Base-by-base conservation (phyloP, 1,140 invertebrate genomes). In the Dendrolimus punctatus region DNA sequence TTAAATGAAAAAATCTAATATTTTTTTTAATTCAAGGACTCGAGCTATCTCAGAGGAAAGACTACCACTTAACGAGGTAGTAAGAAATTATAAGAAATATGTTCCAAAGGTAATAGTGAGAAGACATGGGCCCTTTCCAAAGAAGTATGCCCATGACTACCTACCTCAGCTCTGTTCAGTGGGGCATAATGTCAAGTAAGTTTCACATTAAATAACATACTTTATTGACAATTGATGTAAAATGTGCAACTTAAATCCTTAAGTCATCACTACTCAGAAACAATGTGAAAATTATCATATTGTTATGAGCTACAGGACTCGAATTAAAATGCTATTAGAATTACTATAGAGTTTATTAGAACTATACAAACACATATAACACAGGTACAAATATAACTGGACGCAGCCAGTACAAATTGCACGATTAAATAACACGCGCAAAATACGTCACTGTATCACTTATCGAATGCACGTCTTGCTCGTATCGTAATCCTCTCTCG, bases 71-170 rank as follows among this genome's bases (percentile, higher is more conserved):
- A 91, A 93, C 61, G 87, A 89, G 52, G 90, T 96, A 5, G 91
- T 93, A 70, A 91, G 89, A 56, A 91, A 95, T 57, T 95, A 94
- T 57, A 94, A 93, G 72, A 92, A 92, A 58, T 96, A 93, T 84
- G 91, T 96, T 59, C 95, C 95, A 0, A 93, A 92, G 76, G 91
- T 92, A 54, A 90, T 95, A 46, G 87, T 93, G 9, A 93, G 91
- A 58, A 89, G 90, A 53, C 93, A 95, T 81, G 85, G 89, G 8
- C 90, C 93, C 71, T 94, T 94, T 75, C 90, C 94, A 2, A 94
- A 92, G 64, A 91, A 92, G 66, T 91, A 92, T 49, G 93, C 95
- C 46, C 89, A 90, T 57, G 88, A 91, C 58, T 90, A 89, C n/a
- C 84, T 95, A n/a, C 87, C 84, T 1, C 85, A 89, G 53, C 85